phyloP scores from a whole-genome alignment of 2,888 invertebrate species.

The Neoitamus cyanurus region DNA sequence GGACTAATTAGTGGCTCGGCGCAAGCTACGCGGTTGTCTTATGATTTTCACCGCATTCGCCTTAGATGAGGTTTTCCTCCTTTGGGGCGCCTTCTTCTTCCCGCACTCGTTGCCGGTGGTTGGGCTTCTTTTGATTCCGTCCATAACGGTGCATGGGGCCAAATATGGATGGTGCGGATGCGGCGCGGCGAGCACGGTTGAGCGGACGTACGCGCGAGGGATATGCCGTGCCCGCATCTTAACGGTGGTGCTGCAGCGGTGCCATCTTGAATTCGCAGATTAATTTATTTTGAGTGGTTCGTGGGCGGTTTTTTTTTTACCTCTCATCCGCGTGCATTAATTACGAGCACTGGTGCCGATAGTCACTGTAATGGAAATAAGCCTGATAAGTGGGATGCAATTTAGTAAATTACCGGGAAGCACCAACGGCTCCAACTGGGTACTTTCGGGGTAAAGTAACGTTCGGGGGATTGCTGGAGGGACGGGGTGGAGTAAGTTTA shows the following conservation, averaged over 20 bases:
- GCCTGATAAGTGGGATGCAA: conserved; percentile 40
- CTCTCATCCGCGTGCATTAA: conserved; percentile 27
- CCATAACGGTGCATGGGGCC: neutral
- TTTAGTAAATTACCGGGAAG: conserved; percentile 14
- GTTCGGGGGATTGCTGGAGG: neutral
- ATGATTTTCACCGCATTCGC: neutral
- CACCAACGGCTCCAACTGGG: neutral
- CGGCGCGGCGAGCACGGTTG: too few species aligned
- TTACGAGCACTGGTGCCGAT: conserved; percentile 28
- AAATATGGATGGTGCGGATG: neutral
- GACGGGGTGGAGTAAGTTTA: neutral
- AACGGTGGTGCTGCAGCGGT: neutral
- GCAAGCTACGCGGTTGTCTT: conserved; percentile 32
- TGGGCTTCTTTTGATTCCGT: neutral
- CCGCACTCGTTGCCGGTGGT: neutral
- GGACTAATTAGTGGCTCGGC: conserved; percentile 50
- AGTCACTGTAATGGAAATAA: conserved; percentile 34
- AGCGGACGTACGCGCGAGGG: neutral
- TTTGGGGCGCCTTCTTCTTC: neutral
- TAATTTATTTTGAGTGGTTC: conserved; percentile 39
- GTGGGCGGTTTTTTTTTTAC: conserved; percentile 26
- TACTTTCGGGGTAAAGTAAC: neutral
- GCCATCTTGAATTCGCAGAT: conserved; percentile 40
- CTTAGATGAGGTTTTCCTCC: neutral
- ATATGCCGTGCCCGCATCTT: neutral